phyloP scores from a whole-genome alignment of 2,113 vertebrate species.

The Psilopsiagon aurifrons region DNA sequence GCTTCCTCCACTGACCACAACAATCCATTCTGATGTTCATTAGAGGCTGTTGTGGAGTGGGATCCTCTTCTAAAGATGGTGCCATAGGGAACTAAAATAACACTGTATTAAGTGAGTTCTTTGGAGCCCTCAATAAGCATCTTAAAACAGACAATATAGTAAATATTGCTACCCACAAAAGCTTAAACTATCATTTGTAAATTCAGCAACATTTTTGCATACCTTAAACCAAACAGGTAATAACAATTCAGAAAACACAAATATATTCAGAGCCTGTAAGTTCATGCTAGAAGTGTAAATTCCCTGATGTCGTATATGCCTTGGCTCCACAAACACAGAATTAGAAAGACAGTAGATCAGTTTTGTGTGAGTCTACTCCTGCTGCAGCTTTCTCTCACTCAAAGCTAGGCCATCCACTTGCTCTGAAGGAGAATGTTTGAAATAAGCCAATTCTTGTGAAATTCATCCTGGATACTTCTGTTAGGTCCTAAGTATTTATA shows the following conservation, averaged over 20 bases:
- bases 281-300: rapidly evolving
- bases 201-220: background rate
- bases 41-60: background rate
- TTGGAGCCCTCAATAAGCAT: background rate
- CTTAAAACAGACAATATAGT: rapidly evolving
- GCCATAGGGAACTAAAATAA: background rate
- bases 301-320: background rate
- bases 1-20: background rate
- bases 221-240: background rate
- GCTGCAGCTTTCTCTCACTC: background rate
- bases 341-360: background rate
- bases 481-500: background rate
- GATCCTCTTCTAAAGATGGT: background rate
- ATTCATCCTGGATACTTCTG: background rate
- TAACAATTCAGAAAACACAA: background rate
- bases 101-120: background rate
- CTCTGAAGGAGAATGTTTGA: background rate
- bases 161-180: background rate
- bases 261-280: background rate
- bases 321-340: background rate
- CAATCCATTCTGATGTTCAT: background rate
- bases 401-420: background rate
- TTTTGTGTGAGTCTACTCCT: background rate
- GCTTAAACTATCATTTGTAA: background rate
- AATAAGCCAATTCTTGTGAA: background rate